These are phyloP conservation scores for Synanthedon vespiformis DNA, from an alignment of 2,888 invertebrate genomes.

Conservation along the genomic window DNA sequence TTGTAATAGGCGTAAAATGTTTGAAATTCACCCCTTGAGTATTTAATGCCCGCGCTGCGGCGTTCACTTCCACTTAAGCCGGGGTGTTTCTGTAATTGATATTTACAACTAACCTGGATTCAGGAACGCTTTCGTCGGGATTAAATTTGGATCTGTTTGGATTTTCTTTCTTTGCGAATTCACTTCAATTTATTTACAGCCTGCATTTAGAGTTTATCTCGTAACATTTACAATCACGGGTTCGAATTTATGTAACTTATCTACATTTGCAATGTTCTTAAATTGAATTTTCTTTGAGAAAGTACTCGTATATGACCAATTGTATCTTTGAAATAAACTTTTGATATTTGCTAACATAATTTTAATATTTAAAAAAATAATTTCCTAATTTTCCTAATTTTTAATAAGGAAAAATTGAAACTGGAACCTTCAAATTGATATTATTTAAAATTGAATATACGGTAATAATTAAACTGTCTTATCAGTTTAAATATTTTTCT, in stretches of 20 bases:
- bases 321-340: no score
- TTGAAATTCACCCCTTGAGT: conserved; percentile 23
- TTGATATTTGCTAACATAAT: no score
- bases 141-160: conserved; percentile 60
- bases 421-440: no score
- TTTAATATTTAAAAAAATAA: no score
- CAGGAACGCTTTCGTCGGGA: conserved; percentile 48
- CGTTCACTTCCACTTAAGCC: conserved; percentile 33
- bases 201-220: conserved; percentile 9
- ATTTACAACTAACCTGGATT: conserved; percentile 69
- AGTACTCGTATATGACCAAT: no score
- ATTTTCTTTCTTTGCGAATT: conserved; percentile 50
- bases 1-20: not conserved
- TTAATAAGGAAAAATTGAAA: no score
- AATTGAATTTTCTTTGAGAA: no score
- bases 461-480: no score
- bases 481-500: no score
- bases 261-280: no score
- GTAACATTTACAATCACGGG: not conserved
- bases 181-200: conserved; percentile 58
- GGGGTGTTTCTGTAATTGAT: conserved; percentile 66
- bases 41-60: not conserved
- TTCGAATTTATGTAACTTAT: not conserved
- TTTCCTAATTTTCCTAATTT: no score
- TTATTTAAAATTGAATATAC: no score